Base-by-base conservation (phyloP, 1,140 invertebrate genomes). In the Phocides pigmalion region DNA sequence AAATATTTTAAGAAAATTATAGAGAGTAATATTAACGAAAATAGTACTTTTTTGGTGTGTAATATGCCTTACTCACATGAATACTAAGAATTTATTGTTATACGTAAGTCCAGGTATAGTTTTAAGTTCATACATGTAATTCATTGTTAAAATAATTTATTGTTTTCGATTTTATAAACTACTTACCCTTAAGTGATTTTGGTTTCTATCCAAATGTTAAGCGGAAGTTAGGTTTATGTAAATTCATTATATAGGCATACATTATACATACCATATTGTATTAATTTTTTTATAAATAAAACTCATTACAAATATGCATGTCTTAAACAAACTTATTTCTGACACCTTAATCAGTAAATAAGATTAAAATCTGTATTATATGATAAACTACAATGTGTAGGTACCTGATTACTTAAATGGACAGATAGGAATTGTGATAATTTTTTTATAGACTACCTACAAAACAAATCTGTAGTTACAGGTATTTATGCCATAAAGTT, bases 121-220 rank as follows among this genome's bases (percentile, higher is more conserved):
- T 14, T 49, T 50, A 50, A 25, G 25, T 28, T 28, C 25, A 28
- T 28, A 28, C 25, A 28, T 28, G 25, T 28, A 28, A 28, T 28
- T 28, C 9, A 51, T 53, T 14, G 35, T 47, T 28, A 25, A 32
- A 61, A 5, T 64, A 47, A 50, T 72, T 63, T 67, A 66, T 66
- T 59, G 64, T 46, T 66, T 47, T 42, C 19, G 46, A 46, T n/a
- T 53, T 46, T 56, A 62, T 73, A 72, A 82, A 87, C 86, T 87
- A 74, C 84, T 82, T 76, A 81, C 84, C 87, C 86, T 89, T 87
- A 79, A 75, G 67, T 76, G 66, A 70, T 72, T 83, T 83, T 73
- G 69, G 71, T 53, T 53, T 64, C 53, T 78, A 50, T 65, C 76
- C 83, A 85, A 86, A 71, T 74, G 68, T 75, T 87, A 87, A 89